phyloP scores from a whole-genome alignment of 92 coral and sea anemone species.

The Actinostola sp. region DNA sequence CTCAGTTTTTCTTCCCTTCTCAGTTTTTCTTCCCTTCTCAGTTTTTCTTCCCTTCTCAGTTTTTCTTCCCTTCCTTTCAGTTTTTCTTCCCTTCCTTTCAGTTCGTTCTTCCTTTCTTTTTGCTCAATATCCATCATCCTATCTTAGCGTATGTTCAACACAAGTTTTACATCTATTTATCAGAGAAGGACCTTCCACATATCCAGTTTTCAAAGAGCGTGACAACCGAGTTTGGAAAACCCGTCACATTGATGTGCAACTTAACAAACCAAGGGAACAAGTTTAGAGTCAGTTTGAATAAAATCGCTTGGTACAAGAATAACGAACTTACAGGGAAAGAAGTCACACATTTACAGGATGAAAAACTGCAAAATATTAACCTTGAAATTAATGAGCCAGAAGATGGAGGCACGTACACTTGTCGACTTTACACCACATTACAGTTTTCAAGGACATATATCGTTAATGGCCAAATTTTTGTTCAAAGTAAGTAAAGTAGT shows the following conservation, averaged over 20 bases:
- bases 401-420: conserved; percentile 32
- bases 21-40: too few relatives aligned
- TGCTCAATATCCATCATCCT: too few relatives aligned
- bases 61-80: too few relatives aligned
- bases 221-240: conserved; percentile 9
- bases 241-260: conserved; percentile 13
- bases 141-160: too few relatives aligned
- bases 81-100: too few relatives aligned
- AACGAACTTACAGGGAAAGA: neutral
- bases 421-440: conserved; percentile 18
- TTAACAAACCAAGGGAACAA: neutral
- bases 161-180: too few relatives aligned
- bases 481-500: conserved; percentile 58
- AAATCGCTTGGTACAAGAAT: conserved; percentile 27
- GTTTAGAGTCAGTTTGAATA: conserved; percentile 12
- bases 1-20: too few relatives aligned
- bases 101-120: too few relatives aligned
- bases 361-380: conserved; percentile 4
- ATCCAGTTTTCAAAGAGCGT: conserved; percentile 11
- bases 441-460: conserved; percentile 9
- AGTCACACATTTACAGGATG: conserved; percentile 2
- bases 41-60: too few relatives aligned
- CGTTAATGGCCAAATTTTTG: conserved; percentile 24
- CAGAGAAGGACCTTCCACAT: conserved; percentile 8
- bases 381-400: conserved; percentile 1